Conservation (phyloP, 2,888 invertebrate genomes). For the Sarcophaga rosellei region DNA sequence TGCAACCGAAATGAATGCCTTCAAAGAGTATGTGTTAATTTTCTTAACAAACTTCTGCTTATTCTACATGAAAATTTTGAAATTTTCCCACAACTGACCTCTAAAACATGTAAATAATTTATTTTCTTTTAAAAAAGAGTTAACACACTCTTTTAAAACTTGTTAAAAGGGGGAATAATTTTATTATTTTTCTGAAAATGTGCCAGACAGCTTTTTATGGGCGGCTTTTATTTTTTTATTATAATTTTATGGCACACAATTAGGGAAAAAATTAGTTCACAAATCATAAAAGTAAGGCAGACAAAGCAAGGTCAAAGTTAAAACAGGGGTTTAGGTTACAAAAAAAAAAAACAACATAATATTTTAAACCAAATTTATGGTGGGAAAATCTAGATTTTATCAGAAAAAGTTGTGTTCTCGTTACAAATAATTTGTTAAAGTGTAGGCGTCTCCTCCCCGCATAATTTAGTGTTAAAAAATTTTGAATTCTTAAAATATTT, state of each 20-base stretch:
- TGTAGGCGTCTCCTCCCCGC: too few species aligned
- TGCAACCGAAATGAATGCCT: constrained; percentile 12
- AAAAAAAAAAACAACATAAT: neutral
- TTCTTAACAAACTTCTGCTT: neutral
- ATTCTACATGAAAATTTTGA: neutral
- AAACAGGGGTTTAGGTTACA: neutral
- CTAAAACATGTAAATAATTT: constrained; percentile 23
- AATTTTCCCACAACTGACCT: constrained; percentile 40
- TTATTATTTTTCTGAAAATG: neutral
- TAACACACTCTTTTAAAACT: neutral
- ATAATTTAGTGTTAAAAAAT: too few species aligned
- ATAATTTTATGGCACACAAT: constrained; percentile 20
- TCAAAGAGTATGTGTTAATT: too few species aligned
- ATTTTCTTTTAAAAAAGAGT: constrained; percentile 11
- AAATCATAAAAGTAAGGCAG: neutral
- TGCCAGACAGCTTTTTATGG: neutral
- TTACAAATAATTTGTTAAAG: too few species aligned
- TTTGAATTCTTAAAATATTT: too few species aligned
- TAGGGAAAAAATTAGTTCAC: constrained; percentile 11
- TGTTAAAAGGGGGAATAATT: neutral
- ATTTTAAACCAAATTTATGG: constrained; percentile 20
- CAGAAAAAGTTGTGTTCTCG: too few species aligned
- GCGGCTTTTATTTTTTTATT: neutral
- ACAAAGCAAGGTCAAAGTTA: constrained; percentile 33
- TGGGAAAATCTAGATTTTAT: constrained; percentile 24